These are phyloP conservation scores for Steatocranus sp. DNA, from an alignment of 2,797 vertebrate species.

Conservation along the genomic window DNA sequence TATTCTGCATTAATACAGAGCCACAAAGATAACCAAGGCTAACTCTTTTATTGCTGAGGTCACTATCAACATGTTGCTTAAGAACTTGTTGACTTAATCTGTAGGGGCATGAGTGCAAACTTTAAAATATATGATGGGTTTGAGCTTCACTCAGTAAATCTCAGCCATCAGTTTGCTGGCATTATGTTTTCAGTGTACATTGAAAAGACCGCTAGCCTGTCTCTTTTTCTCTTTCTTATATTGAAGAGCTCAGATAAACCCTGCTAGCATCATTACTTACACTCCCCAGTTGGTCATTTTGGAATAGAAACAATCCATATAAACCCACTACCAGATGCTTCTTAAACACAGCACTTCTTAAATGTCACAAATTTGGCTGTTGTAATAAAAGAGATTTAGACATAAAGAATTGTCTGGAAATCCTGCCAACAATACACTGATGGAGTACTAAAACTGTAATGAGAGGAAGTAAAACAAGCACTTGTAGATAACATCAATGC, in stretches of 20 bases:
- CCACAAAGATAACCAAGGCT: not conserved
- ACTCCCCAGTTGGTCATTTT: not conserved
- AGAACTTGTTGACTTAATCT: not conserved
- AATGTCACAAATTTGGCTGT: not conserved
- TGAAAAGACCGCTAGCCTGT: not conserved
- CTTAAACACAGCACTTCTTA: slow-evolving; percentile 3
- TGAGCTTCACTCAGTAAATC: not conserved
- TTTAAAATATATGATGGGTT: not conserved
- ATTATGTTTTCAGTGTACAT: not conserved
- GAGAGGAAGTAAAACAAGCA: not conserved
- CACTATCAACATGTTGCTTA: not conserved
- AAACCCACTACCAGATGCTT: not conserved
- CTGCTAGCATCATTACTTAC: not conserved
- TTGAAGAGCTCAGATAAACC: not conserved
- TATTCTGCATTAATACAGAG: not conserved
- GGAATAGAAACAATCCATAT: not conserved
- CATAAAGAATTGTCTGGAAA: not conserved
- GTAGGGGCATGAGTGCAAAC: not conserved
- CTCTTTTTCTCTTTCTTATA: not conserved
- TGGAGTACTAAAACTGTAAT: not conserved
- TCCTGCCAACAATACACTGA: not conserved
- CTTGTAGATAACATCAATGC: not conserved
- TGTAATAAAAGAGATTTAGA: not conserved
- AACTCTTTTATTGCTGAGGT: not conserved
- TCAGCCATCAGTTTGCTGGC: not conserved